Evolutionary conservation across 2,113 vertebrate species (phyloP).

Genomic region (Zosterops japonicus): DNA sequence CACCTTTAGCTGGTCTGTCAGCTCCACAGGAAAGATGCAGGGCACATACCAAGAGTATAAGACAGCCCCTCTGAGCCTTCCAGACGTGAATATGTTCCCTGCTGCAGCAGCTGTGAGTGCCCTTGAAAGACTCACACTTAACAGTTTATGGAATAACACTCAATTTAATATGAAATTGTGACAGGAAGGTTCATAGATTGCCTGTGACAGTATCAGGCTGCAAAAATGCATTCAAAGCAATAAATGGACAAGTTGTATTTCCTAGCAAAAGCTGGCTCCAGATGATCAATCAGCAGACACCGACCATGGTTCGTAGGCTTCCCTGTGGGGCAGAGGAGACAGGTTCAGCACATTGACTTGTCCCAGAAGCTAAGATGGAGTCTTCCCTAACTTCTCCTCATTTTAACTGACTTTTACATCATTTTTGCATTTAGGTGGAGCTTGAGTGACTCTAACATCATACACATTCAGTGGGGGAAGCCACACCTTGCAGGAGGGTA

Average conservation of each 20-base stretch:
- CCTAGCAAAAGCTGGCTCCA: neutral
- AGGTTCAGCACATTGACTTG: no score
- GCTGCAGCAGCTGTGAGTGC: neutral
- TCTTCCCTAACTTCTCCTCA: neutral
- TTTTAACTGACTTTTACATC: neutral
- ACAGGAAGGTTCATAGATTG: neutral
- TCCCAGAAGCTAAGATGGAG: neutral
- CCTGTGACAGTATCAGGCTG: neutral
- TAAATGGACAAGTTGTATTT: neutral
- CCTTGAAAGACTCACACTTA: neutral
- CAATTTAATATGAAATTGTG: neutral
- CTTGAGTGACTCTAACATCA: no score
- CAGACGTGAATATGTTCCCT: accelerated
- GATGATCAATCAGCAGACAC: accelerated
- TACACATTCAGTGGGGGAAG: neutral
- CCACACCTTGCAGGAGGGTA: no score
- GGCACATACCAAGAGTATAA: neutral
- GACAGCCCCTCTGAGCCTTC: accelerated
- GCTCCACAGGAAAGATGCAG: neutral
- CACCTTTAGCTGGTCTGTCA: accelerated
- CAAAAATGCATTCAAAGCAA: neutral
- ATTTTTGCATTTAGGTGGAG: neutral
- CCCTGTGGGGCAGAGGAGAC: neutral
- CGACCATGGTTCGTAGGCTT: accelerated
- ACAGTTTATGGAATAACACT: neutral